Percentiles rank a stretch among this genome's conserved stretches.
phyloP scores from a whole-genome alignment of 2,113 vertebrate species.

The Percopsis transmontana region DNA sequence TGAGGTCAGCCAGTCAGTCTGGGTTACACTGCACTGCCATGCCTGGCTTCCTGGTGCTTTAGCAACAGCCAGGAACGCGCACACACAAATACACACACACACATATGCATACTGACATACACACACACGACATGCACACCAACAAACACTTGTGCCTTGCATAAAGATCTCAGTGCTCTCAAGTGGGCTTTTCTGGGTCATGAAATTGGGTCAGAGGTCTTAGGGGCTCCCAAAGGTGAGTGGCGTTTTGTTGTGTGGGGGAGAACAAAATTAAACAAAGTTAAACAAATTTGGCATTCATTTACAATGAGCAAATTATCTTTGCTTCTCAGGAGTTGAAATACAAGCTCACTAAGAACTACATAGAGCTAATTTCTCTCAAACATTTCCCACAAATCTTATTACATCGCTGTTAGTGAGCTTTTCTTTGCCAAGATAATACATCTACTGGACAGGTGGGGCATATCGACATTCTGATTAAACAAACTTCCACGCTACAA shows the following conservation, averaged over 20 bases:
- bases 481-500: no score
- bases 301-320: no score
- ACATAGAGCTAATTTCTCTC: slow-evolving; percentile 56
- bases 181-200: no score
- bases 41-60: slow-evolving; percentile 71
- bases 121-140: background rate
- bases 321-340: no score
- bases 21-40: slow-evolving; percentile 82
- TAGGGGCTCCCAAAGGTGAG: no score
- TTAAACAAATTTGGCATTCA: no score
- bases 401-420: slow-evolving; percentile 11
- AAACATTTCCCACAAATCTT: slow-evolving; percentile 46
- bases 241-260: no score
- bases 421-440: background rate
- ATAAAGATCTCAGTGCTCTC: background rate
- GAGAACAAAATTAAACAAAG: no score
- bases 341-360: background rate
- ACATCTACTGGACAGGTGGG: background rate
- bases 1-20: slow-evolving; percentile 84
- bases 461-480: background rate
- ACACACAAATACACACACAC: slow-evolving; percentile 48
- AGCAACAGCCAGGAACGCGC: slow-evolving; percentile 73
- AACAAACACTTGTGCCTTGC: background rate
- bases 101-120: background rate
- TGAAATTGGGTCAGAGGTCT: no score